Conservation (phyloP, 2,797 vertebrate species). For the Pangasius sanitwongsei region DNA sequence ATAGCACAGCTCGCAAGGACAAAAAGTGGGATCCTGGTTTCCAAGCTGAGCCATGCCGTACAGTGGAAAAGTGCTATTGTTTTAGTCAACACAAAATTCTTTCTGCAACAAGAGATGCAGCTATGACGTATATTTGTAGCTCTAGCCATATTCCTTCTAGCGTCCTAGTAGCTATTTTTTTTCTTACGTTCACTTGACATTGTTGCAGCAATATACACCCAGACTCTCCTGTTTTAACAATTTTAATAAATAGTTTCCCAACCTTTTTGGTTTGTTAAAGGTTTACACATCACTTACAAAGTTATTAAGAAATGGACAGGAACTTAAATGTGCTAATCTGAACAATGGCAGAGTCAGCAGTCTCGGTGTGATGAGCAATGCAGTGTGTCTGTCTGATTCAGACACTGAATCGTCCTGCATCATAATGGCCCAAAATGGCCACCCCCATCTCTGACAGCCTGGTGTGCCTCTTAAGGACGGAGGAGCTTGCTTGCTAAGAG, state of each 20-base stretch:
- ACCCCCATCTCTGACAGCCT: conserved; percentile 4
- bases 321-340: conserved; percentile 6
- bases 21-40: background rate
- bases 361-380: background rate
- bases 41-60: background rate
- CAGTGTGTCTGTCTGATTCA: conserved; percentile 1
- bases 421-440: conserved; percentile 18
- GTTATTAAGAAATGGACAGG: background rate
- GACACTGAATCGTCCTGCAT: conserved; percentile 27
- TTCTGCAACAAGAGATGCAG: background rate
- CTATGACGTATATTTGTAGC: background rate
- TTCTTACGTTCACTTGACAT: background rate
- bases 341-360: background rate
- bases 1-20: background rate
- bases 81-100: background rate
- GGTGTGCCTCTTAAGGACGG: conserved; percentile 7
- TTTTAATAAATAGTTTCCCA: background rate
- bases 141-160: background rate
- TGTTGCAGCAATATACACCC: background rate
- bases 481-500: conserved; percentile 2
- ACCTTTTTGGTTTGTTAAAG: background rate
- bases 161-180: background rate
- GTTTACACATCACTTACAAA: background rate
- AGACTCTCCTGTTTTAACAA: background rate
- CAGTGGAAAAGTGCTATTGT: conserved; percentile 3